These are phyloP conservation scores for Pandion haliaetus DNA, from an alignment of 2,113 vertebrate species.

Conservation along the genomic window DNA sequence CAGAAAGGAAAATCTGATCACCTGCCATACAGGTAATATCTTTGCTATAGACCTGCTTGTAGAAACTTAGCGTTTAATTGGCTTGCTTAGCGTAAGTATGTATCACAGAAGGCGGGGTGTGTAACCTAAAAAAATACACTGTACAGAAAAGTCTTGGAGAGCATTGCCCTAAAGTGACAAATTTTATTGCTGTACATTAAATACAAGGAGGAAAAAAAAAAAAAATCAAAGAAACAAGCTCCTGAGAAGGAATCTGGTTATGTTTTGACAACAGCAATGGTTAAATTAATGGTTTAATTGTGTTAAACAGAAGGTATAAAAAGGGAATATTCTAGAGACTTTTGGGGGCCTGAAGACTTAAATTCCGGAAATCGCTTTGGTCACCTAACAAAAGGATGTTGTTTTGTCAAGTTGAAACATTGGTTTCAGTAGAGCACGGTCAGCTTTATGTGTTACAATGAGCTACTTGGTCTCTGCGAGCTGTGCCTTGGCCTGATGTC, in stretches of 20 bases:
- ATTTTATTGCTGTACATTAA: neutral
- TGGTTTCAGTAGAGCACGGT: neutral
- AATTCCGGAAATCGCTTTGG: neutral
- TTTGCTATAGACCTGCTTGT: neutral
- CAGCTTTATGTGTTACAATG: neutral
- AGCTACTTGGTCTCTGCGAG: neutral
- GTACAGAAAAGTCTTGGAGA: neutral
- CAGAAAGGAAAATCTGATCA: neutral
- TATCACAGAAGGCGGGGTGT: no score
- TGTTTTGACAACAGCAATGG: neutral
- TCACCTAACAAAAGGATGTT: neutral
- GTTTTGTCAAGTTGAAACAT: neutral
- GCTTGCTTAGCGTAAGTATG: neutral
- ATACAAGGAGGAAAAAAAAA: neutral
- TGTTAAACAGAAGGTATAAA: neutral
- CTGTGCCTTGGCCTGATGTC: neutral
- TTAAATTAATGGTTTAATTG: no score
- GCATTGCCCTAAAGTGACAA: neutral
- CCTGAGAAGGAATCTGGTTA: neutral
- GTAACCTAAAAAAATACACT: neutral
- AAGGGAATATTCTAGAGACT: neutral
- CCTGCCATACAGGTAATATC: fast-evolving
- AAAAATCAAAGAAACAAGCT: neutral
- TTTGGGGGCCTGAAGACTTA: neutral
- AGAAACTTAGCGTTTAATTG: neutral